Base-by-base conservation (phyloP, 2,113 vertebrate genomes). In the Gorilla gorilla region DNA sequence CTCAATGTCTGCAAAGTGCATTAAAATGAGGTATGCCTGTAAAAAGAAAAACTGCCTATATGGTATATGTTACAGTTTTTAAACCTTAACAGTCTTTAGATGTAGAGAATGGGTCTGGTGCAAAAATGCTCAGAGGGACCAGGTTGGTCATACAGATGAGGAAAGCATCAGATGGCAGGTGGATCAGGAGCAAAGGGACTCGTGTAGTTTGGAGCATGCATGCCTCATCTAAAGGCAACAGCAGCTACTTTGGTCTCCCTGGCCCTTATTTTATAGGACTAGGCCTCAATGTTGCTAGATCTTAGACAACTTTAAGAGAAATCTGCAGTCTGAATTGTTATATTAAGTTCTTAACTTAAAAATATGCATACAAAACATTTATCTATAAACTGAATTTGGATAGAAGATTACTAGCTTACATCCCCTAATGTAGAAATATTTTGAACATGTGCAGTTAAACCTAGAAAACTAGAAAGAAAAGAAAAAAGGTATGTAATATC, bases 401-500 rank as follows among this genome's bases (percentile, higher is more conserved):
- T 57, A 50, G 35, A n/a, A 88, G 57, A 43, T 89, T 81, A 78
- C 75, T 96, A 13, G 14, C 35, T 86, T 88, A 50, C 8, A 84
- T 5, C 3, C 10, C 16, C 70, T 95, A 30, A 59, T 78, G 8
- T 20, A 76, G 57, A 94, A 87, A 83, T 91, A 68, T 68, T 76
- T 93, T 83, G 55, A 89, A 68, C 23, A 61, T 91, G 12, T 64
- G 16, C 80, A 23, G 30, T 93, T 95, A 93, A 97, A 83, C 86
- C 75, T n/a, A 94, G 90, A 84, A 97, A 87, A 89, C 6, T 75
- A 23, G 43, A 57, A 27, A 73, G 16, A 45, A 80, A 70, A 89
- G 32, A 20, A 50, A 92, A 32, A 96, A 79, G n/a, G 10, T 38
- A 30, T 1, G 14, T 13, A 61, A 55, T 75, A 9, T 70, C 11